phyloP scores from a whole-genome alignment of 2,113 vertebrate genomes.

The Anolis sagrei region DNA sequence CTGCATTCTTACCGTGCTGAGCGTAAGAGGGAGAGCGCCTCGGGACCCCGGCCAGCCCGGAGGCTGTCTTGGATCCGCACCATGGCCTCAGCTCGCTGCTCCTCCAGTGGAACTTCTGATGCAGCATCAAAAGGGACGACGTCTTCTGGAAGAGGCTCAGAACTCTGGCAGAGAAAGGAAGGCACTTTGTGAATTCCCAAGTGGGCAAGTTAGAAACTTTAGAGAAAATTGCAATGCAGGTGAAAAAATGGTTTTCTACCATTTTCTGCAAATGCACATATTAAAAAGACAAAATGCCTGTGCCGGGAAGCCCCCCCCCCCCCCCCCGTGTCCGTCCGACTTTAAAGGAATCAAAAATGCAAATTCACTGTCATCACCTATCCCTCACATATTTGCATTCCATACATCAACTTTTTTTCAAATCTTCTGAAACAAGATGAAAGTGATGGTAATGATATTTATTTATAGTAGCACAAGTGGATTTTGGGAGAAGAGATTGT shows the following conservation, averaged over 20 bases:
- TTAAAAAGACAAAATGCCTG: neutral
- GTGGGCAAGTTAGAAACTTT: neutral
- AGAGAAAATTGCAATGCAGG: neutral
- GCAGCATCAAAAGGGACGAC: slow-evolving; percentile 90
- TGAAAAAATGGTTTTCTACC: too few relatives aligned
- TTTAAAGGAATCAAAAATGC: too few relatives aligned
- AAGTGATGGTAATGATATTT: too few relatives aligned
- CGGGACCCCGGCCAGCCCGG: slow-evolving; percentile 69
- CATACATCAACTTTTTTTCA: too few relatives aligned
- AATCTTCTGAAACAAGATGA: too few relatives aligned
- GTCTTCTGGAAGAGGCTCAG: slow-evolving; percentile 67
- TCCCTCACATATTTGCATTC: too few relatives aligned
- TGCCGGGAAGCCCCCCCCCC: neutral
- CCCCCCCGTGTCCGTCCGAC: too few relatives aligned
- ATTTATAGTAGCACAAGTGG: too few relatives aligned
- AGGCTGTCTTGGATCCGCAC: slow-evolving; percentile 87
- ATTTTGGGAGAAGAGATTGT: neutral
- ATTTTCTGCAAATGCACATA: neutral
- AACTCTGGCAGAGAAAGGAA: slow-evolving; percentile 41
- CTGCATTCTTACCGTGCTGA: slow-evolving; percentile 83
- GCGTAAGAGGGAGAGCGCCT: slow-evolving; percentile 86
- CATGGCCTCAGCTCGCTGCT: slow-evolving; percentile 87
- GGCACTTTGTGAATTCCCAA: neutral
- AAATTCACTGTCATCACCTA: too few relatives aligned
- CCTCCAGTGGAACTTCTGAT: slow-evolving; percentile 89